Conservation (phyloP, 1,140 invertebrate genomes). For the Stenopsyche tienmushanensis region DNA sequence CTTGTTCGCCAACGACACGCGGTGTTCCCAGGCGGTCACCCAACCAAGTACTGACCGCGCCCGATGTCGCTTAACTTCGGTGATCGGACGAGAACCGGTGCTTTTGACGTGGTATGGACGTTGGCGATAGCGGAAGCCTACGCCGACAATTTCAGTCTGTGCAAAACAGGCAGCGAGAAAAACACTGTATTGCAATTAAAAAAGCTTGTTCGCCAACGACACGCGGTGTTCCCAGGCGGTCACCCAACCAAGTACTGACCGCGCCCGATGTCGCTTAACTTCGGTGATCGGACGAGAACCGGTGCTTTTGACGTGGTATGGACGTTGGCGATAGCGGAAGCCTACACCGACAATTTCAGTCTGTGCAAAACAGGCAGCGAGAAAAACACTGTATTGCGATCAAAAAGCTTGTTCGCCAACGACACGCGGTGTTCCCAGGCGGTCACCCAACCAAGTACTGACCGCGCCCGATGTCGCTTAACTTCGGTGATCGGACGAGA, state of each 20-base stretch:
- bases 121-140: too few species aligned
- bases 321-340: constrained; percentile 21
- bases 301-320: constrained; percentile 34
- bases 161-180: too few species aligned
- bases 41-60: constrained; percentile 34
- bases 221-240: constrained; percentile 37
- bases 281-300: constrained; percentile 39
- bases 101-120: constrained; percentile 32
- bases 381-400: too few species aligned
- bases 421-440: constrained; percentile 36
- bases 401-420: too few species aligned
- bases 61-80: constrained; percentile 37
- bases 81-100: constrained; percentile 38
- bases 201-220: too few species aligned
- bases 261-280: constrained; percentile 34
- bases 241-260: constrained; percentile 36
- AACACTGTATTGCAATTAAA: too few species aligned
- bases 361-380: too few species aligned
- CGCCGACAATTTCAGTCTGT: too few species aligned
- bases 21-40: constrained; percentile 37
- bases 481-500: constrained; percentile 38
- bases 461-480: constrained; percentile 34
- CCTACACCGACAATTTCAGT: too few species aligned
- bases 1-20: constrained; percentile 22
- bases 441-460: constrained; percentile 37